Percentiles rank a stretch among this genome's conserved stretches.
Evolutionary conservation across 2,113 vertebrate genomes (phyloP).

Genomic region (Nettapus auritus): DNA sequence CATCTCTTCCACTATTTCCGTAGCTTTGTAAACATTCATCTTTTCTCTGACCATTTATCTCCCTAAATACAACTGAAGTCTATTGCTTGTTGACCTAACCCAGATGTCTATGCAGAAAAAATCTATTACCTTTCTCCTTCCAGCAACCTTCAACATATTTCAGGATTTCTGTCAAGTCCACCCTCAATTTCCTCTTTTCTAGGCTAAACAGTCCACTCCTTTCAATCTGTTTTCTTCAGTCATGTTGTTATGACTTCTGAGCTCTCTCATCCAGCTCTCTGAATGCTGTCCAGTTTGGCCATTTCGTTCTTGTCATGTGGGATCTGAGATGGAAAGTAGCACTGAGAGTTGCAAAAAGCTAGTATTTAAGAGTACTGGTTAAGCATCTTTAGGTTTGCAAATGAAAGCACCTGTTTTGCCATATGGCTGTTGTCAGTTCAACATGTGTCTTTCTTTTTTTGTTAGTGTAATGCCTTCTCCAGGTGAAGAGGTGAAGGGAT

Average conservation of each 20-base stretch:
- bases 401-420: constrained; percentile 9
- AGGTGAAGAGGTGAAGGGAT: constrained; percentile 42
- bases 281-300: neutral
- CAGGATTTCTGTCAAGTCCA: constrained; percentile 33
- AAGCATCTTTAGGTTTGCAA: neutral
- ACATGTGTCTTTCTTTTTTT: neutral
- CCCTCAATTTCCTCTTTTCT: constrained; percentile 51
- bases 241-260: constrained; percentile 12
- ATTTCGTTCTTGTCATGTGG: neutral
- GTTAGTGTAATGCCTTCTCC: neutral
- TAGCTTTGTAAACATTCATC: neutral
- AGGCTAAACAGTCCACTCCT: constrained; percentile 28
- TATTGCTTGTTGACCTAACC: constrained; percentile 53
- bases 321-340: neutral
- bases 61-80: constrained; percentile 1
- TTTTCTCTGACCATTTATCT: neutral
- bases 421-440: neutral
- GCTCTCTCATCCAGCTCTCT: neutral
- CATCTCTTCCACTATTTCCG: neutral
- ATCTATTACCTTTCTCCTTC: constrained; percentile 30
- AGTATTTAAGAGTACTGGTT: neutral
- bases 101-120: constrained; percentile 25
- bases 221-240: constrained; percentile 30
- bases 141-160: constrained; percentile 38
- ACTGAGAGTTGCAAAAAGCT: neutral